A percentile compares a stretch with the other conserved stretches of the same genome.
Conservation (phyloP, 30 jellyfish, hydroid and myxozoan genomes). For the Turritopsis dohrnii region DNA sequence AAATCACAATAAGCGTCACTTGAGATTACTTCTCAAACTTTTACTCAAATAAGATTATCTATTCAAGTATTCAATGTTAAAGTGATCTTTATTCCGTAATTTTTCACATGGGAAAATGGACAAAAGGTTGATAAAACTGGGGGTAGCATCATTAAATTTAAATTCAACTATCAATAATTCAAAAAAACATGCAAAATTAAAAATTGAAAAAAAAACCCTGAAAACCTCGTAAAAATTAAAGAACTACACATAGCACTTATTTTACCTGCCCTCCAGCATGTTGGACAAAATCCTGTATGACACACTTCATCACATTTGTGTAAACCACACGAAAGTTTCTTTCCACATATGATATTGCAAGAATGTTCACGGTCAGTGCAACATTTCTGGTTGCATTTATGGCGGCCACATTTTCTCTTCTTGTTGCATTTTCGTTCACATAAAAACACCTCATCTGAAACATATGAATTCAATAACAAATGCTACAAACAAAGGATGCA, state of each 20-base stretch:
- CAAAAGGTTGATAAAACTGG: too few species aligned
- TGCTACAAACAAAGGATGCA: too few species aligned
- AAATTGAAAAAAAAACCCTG: too few species aligned
- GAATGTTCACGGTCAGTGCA: slow-evolving; percentile 63
- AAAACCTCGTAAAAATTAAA: background rate
- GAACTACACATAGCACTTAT: background rate
- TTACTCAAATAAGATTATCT: too few species aligned
- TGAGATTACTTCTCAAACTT: too few species aligned
- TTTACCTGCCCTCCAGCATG: slow-evolving; percentile 93
- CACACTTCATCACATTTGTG: slow-evolving; percentile 94
- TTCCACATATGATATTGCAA: slow-evolving; percentile 79
- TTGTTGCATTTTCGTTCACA: slow-evolving; percentile 81
- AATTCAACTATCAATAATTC: background rate
- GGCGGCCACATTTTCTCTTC: slow-evolving; percentile 90
- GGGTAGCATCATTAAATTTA: too few species aligned
- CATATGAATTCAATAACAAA: background rate
- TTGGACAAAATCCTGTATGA: slow-evolving; percentile 91
- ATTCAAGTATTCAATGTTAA: too few species aligned
- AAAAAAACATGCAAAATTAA: too few species aligned
- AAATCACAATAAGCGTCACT: too few species aligned
- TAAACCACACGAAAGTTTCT: slow-evolving; percentile 76
- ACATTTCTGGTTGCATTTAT: slow-evolving; percentile 90
- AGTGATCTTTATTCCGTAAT: too few species aligned
- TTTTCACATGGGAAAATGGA: too few species aligned
- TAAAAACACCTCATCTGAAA: slow-evolving; percentile 33